Percentiles rank a stretch among this genome's conserved stretches.
Evolutionary conservation across 1,140 invertebrate species (phyloP).

Genomic region (Planococcus citri): DNA sequence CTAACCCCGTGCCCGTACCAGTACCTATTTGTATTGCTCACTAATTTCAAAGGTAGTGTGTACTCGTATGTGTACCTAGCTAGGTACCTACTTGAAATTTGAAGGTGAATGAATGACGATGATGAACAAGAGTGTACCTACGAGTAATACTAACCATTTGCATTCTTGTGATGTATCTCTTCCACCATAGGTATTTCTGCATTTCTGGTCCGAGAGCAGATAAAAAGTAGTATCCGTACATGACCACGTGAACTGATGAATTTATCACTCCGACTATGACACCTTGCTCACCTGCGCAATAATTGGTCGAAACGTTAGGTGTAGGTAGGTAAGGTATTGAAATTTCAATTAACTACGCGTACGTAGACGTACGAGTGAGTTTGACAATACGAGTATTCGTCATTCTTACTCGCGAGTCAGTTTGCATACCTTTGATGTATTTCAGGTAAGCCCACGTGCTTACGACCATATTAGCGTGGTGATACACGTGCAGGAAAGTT

Average conservation of each 20-base stretch:
- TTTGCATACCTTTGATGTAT: slow-evolving; percentile 37
- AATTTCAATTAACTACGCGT: too few species aligned
- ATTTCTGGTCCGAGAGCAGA: slow-evolving; percentile 32
- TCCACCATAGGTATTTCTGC: slow-evolving; percentile 34
- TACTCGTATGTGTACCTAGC: too few species aligned
- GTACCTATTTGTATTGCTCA: too few species aligned
- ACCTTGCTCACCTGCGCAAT: slow-evolving; percentile 31
- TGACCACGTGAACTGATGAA: slow-evolving; percentile 43
- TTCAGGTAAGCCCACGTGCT: slow-evolving; percentile 40
- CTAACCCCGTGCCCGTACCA: too few species aligned
- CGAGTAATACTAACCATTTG: slow-evolving; percentile 31
- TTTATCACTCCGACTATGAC: slow-evolving; percentile 46
- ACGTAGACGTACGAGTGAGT: too few species aligned
- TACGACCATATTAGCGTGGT: slow-evolving; percentile 42
- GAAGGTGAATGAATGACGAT: too few species aligned
- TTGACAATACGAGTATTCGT: too few species aligned
- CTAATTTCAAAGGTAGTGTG: too few species aligned
- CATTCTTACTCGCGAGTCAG: too few species aligned
- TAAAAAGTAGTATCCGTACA: slow-evolving; percentile 34
- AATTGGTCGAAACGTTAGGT: slow-evolving; percentile 28
- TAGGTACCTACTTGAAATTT: too few species aligned
- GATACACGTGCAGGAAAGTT: slow-evolving; percentile 48
- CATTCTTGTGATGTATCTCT: slow-evolving; percentile 32
- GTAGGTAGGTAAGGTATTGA: too few species aligned
- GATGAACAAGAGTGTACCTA: too few species aligned